Base-by-base conservation (phyloP, 2,797 vertebrate genomes). In the Hydrocynus forskahlii region DNA sequence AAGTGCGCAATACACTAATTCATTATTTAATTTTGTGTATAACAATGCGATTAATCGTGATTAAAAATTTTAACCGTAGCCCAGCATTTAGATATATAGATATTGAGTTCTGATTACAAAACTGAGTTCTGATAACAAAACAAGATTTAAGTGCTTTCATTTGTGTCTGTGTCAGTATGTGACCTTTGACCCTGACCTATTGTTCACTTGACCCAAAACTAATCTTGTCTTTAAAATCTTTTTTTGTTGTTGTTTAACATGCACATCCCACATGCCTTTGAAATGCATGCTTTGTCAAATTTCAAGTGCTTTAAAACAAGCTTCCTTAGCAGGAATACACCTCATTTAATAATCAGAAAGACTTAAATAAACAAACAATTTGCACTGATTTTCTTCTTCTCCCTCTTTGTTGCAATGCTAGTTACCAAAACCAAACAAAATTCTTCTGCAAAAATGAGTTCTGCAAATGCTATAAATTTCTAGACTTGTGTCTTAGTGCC, bases 171-270 rank as follows among this genome's bases (percentile, higher is more conserved):
- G 66, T 73, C 38, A 70, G 45, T 45, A 12, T 67, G 23, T 35
- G 59, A 73, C 81, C 74, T 76, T n/a, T n/a, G n/a, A n/a, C n/a
- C n/a, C n/a, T 59, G 68, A 74, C 67, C 60, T 48, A 68, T 60
- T 76, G 75, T 43, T 76, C 57, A 77, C 29, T 76, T 78, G 68
- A 85, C 59, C 79, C 62, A 38, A 29, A 84, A 63, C 66, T 66
- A 29, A 60, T 76, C 55, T 59, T 59, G 10, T 29, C 1, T 25
- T 25, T 25, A 40, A 59, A 21, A 45, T 70, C 62, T 38, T 54
- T 48, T 78, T 54, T 57, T 9, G 25, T 64, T 17, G 78, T 52
- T 59, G 23, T 71, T 66, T 82, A 77, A 21, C 35, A 23, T 29
- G 21, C 29, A 60, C 4, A 80, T 12, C n/a, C n/a, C 63, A 48